Base-by-base conservation (phyloP, 2,797 vertebrate genomes). In the Scleropages formosus region DNA sequence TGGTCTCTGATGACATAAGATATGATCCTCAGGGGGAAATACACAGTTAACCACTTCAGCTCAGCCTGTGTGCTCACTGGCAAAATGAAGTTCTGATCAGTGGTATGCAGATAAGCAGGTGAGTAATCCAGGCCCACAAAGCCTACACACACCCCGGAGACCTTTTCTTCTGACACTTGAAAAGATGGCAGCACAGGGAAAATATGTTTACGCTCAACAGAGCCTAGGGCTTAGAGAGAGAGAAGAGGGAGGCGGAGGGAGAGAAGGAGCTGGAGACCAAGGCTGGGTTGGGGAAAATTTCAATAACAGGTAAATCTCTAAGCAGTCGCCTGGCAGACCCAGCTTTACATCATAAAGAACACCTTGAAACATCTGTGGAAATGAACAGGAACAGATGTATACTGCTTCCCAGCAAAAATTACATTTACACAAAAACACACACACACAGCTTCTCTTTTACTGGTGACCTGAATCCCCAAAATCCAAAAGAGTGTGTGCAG, bases 41-140 rank as follows among this genome's bases (percentile, higher is more conserved):
- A 78, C 65, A 22, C 44, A 67, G 73, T 73, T 81, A 77, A 60
- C 56, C 44, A 77, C 74, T 78, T 80, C 51, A 83, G 74, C 78
- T 78, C 77, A 8, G 31, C 75, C 73, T 77, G 78, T 79, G 79
- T 75, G 39, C 51, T 84, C 75, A 79, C 79, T 77, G 76, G 75
- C 73, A 82, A 83, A 88, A 89, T 85, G 80, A 86, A 88, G 90
- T 88, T 88, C 85, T 89, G 86, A 89, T 88, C 88, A 81, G 87
- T 75, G 80, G 77, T 82, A 86, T 84, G 83, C 82, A 80, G 68
- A 77, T 76, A 87, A 84, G 87, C 82, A 78, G 80, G 77, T 74
- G 58, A 65, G 80, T 77, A 31, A 39, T 39, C 31, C 31, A 2
- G 31, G 31, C 2, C 39, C 31, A 87, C 88, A 88, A n/a, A 85